Percentiles rank a stretch among this genome's conserved stretches.
phyloP scores from a whole-genome alignment of 2,888 invertebrate genomes.

The Sarcophaga carnaria region DNA sequence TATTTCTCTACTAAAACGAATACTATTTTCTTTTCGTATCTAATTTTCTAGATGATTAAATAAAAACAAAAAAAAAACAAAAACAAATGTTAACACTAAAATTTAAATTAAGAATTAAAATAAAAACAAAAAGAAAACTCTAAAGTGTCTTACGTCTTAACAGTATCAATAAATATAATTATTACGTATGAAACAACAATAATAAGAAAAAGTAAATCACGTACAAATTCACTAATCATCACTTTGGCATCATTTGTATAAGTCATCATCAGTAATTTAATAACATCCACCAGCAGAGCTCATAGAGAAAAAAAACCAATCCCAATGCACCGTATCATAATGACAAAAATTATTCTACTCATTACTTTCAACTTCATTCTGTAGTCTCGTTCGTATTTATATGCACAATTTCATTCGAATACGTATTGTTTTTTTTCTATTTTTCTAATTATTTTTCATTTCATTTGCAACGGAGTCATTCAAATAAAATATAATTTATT shows the following conservation, averaged over 20 bases:
- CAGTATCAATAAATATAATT: slow-evolving; percentile 59
- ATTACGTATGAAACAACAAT: slow-evolving; percentile 50
- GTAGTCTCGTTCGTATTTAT: slow-evolving; percentile 49
- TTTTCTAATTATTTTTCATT: slow-evolving; percentile 5
- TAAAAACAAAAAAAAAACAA: slow-evolving; percentile 70
- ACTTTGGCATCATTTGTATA: slow-evolving; percentile 67
- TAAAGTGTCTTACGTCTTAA: slow-evolving; percentile 68
- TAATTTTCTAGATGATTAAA: slow-evolving; percentile 81
- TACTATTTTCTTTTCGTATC: slow-evolving; percentile 78
- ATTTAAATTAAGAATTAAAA: slow-evolving; percentile 46
- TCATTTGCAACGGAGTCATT: slow-evolving; percentile 25
- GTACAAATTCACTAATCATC: slow-evolving; percentile 68
- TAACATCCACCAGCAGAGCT: slow-evolving; percentile 54
- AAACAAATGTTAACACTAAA: slow-evolving; percentile 71
- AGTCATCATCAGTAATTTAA: slow-evolving; percentile 63
- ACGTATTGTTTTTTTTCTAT: slow-evolving; percentile 6
- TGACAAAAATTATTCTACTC: slow-evolving; percentile 7
- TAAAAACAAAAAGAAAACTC: slow-evolving; percentile 54
- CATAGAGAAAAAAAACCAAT: slow-evolving; percentile 33
- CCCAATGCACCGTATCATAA: slow-evolving; percentile 58
- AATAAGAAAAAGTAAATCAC: slow-evolving; percentile 54
- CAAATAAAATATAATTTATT: slow-evolving; percentile 36
- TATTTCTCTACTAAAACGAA: slow-evolving; percentile 73
- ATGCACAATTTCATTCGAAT: slow-evolving; percentile 36
- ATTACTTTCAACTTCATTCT: slow-evolving; percentile 37